Conservation (phyloP, 1,140 invertebrate genomes). For the Pseudomyrmex cubaensis region DNA sequence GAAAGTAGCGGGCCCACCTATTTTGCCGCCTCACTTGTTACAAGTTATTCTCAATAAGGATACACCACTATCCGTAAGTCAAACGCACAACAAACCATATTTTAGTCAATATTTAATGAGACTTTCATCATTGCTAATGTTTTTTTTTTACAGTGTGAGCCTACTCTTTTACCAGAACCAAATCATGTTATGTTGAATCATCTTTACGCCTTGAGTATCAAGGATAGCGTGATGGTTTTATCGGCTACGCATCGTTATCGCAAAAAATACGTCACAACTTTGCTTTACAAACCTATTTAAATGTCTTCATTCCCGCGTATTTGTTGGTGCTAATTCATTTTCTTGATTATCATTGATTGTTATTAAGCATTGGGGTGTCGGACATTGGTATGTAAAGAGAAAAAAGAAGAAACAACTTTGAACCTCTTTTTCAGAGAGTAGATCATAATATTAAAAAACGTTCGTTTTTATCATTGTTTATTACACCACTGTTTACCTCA, state of each 20-base stretch:
- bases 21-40: slow-evolving; percentile 97
- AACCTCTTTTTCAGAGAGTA: slow-evolving; percentile 59
- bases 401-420: slow-evolving; percentile 2
- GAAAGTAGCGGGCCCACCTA: slow-evolving; percentile 96
- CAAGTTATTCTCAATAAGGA: slow-evolving; percentile 99
- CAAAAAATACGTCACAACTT: slow-evolving; percentile 99
- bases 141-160: slow-evolving; percentile 93
- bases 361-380: slow-evolving; percentile 19
- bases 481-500: slow-evolving; percentile 74
- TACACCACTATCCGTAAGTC: slow-evolving; percentile 95
- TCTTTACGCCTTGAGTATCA: slow-evolving; percentile 99
- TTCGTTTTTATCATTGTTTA: slow-evolving; percentile 53
- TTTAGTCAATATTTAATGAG: not conserved
- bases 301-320: slow-evolving; percentile 68
- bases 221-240: slow-evolving; percentile 99
- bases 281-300: slow-evolving; percentile 99
- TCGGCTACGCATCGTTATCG: slow-evolving; percentile 98
- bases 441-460: slow-evolving; percentile 39
- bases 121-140: slow-evolving; percentile 11
- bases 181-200: slow-evolving; percentile 99
- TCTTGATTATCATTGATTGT: slow-evolving; percentile 33
- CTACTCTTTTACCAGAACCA: slow-evolving; percentile 98
- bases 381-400: not conserved
- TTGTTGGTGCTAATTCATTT: slow-evolving; percentile 41
- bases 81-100: slow-evolving; percentile 63